phyloP scores from a whole-genome alignment of 2,888 invertebrate genomes.

The Cataglyphis rosenhaueri region DNA sequence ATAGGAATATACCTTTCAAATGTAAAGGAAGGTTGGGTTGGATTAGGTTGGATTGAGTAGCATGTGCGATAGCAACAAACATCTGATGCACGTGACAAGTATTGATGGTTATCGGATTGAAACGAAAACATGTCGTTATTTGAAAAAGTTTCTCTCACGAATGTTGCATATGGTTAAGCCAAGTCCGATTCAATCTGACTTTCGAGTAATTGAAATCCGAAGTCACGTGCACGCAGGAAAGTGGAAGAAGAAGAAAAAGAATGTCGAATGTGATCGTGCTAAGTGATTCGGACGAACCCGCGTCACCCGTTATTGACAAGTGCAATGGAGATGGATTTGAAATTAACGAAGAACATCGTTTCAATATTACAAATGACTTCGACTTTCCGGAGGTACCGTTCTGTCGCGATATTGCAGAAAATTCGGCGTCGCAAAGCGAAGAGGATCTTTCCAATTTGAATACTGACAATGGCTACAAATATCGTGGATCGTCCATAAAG shows the following conservation, averaged over 20 bases:
- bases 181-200: neutral
- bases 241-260: neutral
- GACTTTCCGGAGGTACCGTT: constrained; percentile 71
- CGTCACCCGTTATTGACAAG: neutral
- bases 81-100: neutral
- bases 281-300: constrained; percentile 70
- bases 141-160: neutral
- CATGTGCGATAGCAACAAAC: neutral
- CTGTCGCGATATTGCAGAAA: neutral
- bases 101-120: neutral
- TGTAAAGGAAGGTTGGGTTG: neutral
- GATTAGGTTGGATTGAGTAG: neutral
- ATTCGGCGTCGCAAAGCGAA: neutral
- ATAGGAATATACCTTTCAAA: no score
- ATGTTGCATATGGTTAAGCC: neutral
- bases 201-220: neutral
- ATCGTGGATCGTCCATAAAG: neutral
- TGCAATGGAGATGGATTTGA: neutral
- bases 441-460: neutral
- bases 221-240: neutral
- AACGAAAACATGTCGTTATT: neutral
- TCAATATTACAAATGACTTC: constrained; percentile 40
- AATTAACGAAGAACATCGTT: neutral
- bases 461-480: neutral
- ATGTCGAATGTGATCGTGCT: constrained; percentile 63